Base-by-base conservation (phyloP, 2,888 invertebrate genomes). In the Eupithecia tripunctaria region DNA sequence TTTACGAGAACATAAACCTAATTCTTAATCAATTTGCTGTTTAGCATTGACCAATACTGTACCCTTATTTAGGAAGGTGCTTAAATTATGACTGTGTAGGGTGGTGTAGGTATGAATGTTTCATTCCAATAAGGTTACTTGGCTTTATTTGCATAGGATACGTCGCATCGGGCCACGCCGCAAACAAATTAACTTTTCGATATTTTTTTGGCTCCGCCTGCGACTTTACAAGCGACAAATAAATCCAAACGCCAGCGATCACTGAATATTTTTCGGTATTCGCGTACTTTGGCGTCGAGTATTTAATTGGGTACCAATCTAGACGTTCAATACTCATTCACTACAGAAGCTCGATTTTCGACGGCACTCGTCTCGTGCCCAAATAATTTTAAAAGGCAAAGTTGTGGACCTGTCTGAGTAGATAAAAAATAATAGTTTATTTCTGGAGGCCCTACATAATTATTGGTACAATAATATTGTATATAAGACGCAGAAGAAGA, bases 281-380 rank as follows among this genome's bases (percentile, higher is more conserved):
- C 43, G 18, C 29, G 38, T 27, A 60, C 59, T 59, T 29, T 29
- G 29, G 27, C 36, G 60, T 59, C n/a, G 43, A 72, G 56, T 51
- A 64, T 56, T 73, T 59, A 72, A 72, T 72, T 72, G 68, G 64
- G 38, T 25, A 64, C 38, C 51, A 68, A 67, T 71, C 68, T 51
- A 68, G 63, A 41, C 15, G 25, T 64, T 18, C 21, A 66, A 71
- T 60, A 67, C 60, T 51, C 38, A 8, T 47, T 21, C 47, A 25
- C 18, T 47, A 36, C 25, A 51, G 51, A 51, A 69, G 41, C 70
- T 59, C 29, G 41, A 41, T 65, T 65, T 41, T 59, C 32, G 64
- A 38, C 41, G 27, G 12, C 60, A 18, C 51, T 29, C 27, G 47
- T 29, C 6, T 14, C n/a, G n/a, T 56, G 27, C 12, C 41, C 65